Evolutionary conservation across 2,888 invertebrate genomes (phyloP).

Genomic region (Noctua fimbriata): DNA sequence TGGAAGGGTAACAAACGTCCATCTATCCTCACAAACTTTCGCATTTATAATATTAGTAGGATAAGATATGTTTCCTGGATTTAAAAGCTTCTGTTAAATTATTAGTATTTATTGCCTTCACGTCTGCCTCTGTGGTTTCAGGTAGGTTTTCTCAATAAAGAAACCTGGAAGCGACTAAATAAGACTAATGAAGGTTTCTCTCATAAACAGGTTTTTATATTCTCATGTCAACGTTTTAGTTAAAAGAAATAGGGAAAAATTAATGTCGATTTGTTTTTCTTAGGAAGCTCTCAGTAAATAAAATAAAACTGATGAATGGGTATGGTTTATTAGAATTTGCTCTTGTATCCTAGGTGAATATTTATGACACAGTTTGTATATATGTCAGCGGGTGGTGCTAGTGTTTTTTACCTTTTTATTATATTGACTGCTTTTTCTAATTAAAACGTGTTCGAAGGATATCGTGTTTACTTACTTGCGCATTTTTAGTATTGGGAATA

Average conservation of each 20-base stretch:
- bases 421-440: neutral
- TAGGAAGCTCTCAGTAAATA: constrained; percentile 21
- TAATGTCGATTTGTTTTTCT: constrained; percentile 32
- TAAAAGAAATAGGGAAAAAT: constrained; percentile 44
- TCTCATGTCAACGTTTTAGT: constrained; percentile 33
- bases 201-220: constrained; percentile 26
- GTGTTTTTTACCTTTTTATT: neutral
- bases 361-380: constrained; percentile 10
- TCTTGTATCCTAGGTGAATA: constrained; percentile 7
- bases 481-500: neutral
- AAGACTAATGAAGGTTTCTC: constrained; percentile 31
- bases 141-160: neutral
- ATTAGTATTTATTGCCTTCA: neutral
- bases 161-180: neutral
- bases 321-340: constrained; percentile 31
- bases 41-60: too few relatives aligned
- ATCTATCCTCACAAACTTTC: too few relatives aligned
- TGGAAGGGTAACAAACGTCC: too few relatives aligned
- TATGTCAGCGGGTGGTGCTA: neutral
- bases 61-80: too few relatives aligned
- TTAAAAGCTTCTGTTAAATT: too few relatives aligned
- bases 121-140: neutral
- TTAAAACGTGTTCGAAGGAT: neutral
- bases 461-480: neutral
- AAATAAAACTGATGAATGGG: constrained; percentile 49